Evolutionary conservation across 2,113 vertebrate genomes (phyloP).

Genomic region (Misgurnus mizolepis): DNA sequence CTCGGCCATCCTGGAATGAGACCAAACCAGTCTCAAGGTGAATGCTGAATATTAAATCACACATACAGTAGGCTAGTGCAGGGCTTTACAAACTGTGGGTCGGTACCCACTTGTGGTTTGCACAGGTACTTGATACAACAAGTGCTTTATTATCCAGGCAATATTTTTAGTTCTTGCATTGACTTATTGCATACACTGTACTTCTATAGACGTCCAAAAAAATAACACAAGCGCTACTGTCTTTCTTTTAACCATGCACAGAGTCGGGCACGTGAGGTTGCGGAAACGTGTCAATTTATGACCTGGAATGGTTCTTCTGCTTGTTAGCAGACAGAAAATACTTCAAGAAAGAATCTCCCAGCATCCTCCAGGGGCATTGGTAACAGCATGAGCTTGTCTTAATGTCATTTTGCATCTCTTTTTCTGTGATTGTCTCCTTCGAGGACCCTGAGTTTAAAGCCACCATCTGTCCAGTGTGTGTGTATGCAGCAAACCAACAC

Average conservation of each 20-base stretch:
- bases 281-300: slow-evolving; percentile 58
- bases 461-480: slow-evolving; percentile 55
- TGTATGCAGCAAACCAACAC: slow-evolving; percentile 7
- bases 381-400: slow-evolving; percentile 55
- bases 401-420: slow-evolving; percentile 34
- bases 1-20: slow-evolving; percentile 8
- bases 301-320: slow-evolving; percentile 23
- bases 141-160: no score
- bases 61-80: background rate
- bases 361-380: slow-evolving; percentile 52
- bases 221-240: background rate
- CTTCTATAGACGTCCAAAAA: background rate
- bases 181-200: no score
- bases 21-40: slow-evolving; percentile 46
- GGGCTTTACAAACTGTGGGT: no score
- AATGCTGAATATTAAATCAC: slow-evolving; percentile 56
- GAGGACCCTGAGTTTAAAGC: slow-evolving; percentile 50
- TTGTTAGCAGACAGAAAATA: slow-evolving; percentile 40
- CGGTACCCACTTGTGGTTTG: no score
- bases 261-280: slow-evolving; percentile 64
- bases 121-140: no score
- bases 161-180: no score
- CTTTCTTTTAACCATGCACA: background rate
- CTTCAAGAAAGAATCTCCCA: slow-evolving; percentile 63
- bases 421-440: slow-evolving; percentile 43